These are phyloP conservation scores for Lysiphlebus fabarum DNA, from an alignment of 1,140 invertebrate genomes.

Conservation along the genomic window DNA sequence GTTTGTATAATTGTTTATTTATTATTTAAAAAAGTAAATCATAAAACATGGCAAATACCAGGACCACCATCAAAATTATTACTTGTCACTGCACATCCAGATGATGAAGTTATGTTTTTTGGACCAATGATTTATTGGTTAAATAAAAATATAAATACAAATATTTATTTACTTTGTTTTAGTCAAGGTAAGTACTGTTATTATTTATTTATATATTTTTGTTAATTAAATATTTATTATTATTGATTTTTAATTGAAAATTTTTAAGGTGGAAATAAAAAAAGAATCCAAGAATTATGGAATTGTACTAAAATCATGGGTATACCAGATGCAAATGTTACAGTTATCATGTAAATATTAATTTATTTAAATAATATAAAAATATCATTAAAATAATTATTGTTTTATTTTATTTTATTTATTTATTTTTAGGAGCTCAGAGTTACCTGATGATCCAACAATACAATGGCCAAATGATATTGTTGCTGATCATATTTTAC, in stretches of 20 bases:
- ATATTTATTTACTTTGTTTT: slow-evolving; percentile 81
- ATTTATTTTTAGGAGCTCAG: slow-evolving; percentile 59
- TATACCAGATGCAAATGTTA: slow-evolving; percentile 72
- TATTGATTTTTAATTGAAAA: too few species aligned
- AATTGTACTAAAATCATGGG: slow-evolving; percentile 73
- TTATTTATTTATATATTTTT: slow-evolving; percentile 14
- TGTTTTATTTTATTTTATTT: not conserved
- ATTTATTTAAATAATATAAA: slow-evolving; percentile 2
- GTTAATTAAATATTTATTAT: not conserved
- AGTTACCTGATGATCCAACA: slow-evolving; percentile 72
- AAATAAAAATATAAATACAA: slow-evolving; percentile 60
- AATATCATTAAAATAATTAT: not conserved
- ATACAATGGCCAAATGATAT: slow-evolving; percentile 72
- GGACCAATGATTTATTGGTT: slow-evolving; percentile 81
- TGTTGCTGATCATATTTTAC: slow-evolving; percentile 68
- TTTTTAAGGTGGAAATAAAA: slow-evolving; percentile 66
- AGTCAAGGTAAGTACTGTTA: slow-evolving; percentile 68
- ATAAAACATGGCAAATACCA: slow-evolving; percentile 49
- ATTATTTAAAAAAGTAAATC: slow-evolving; percentile 44
- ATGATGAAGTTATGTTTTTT: slow-evolving; percentile 98
- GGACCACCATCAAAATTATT: slow-evolving; percentile 62
- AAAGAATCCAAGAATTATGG: slow-evolving; percentile 75
- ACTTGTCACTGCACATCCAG: slow-evolving; percentile 89
- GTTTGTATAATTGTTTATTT: slow-evolving; percentile 46
- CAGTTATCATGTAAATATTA: slow-evolving; percentile 55